Evolutionary conservation across 2,797 vertebrate genomes (phyloP), one percentile per base, ranked within the genome.

Genomic region (Gymnodraco acuticeps): DNA sequence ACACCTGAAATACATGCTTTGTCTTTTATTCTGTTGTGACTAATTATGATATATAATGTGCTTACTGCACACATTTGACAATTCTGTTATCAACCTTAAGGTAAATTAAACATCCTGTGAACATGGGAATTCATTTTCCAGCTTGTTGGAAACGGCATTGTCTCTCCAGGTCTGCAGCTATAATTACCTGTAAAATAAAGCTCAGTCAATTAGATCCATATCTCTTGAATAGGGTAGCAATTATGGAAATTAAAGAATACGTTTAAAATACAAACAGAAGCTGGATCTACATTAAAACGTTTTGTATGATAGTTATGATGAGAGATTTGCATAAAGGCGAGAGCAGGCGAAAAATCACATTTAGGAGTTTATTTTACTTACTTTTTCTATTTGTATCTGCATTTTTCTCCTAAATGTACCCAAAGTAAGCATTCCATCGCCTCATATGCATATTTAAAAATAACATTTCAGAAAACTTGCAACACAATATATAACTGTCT

Each of bases 201-300:
- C 69, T 19, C 51, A 80, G 66, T 65, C 65, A 85, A 78, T 87
- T 84, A 82, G 70, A 86, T 90, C 68, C 48, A 16, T 75, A 93
- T 89, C 82, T 82, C 62, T 81, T 75, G 73, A 82, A 82, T 70
- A n/a, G 56, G 63, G 67, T 60, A 50, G 54, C 64, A 75, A 65
- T 77, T 82, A 72, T 17, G 6, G 45, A 68, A 73, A 82, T 68
- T 41, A 52, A 59, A 64, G 63, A 23, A 70, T 19, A 58, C 2
- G 75, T 73, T 41, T 33, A 16, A 11, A 13, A 75, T 42, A 70
- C 23, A 76, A 84, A 76, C 42, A 85, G 54, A 51, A 64, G 64
- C 63, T 54, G 50, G 73, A 64, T 60, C 77, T 47, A 63, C 58
- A 43, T 61, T 52, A 53, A 73, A 54, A 55, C 6, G 27, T 27